Percentiles rank a stretch among this genome's conserved stretches.
These are phyloP conservation scores for Oasisia sp. DNA, from an alignment of 2,888 invertebrate species.

Conservation along the genomic window DNA sequence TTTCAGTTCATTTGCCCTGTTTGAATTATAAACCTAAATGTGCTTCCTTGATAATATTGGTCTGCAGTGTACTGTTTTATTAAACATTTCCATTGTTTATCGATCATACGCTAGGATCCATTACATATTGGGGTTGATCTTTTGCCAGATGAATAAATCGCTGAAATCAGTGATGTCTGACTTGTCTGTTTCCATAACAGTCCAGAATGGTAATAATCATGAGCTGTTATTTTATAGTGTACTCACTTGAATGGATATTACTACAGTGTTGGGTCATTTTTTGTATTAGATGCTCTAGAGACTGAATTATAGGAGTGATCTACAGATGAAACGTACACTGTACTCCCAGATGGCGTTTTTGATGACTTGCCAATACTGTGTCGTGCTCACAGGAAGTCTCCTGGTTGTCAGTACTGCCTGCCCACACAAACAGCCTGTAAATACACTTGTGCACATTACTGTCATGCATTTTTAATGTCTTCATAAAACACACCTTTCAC, in stretches of 20 bases:
- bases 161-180: neutral
- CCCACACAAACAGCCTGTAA: neutral
- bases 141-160: neutral
- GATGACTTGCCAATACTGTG: neutral
- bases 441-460: neutral
- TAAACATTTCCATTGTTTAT: neutral
- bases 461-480: neutral
- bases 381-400: neutral
- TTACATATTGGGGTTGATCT: neutral
- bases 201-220: neutral
- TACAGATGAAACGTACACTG: neutral
- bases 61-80: neutral
- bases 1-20: too few species aligned
- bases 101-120: neutral
- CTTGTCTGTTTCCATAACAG: neutral
- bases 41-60: neutral
- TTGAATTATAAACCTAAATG: too few species aligned
- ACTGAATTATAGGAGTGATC: neutral
- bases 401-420: neutral
- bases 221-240: neutral
- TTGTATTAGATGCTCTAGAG: neutral
- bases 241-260: too few species aligned
- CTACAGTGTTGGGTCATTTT: too few species aligned
- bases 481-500: neutral
- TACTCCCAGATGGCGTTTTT: neutral